These are phyloP conservation scores for Polymixis flavicincta DNA, from an alignment of 2,888 invertebrate species.

Conservation along the genomic window DNA sequence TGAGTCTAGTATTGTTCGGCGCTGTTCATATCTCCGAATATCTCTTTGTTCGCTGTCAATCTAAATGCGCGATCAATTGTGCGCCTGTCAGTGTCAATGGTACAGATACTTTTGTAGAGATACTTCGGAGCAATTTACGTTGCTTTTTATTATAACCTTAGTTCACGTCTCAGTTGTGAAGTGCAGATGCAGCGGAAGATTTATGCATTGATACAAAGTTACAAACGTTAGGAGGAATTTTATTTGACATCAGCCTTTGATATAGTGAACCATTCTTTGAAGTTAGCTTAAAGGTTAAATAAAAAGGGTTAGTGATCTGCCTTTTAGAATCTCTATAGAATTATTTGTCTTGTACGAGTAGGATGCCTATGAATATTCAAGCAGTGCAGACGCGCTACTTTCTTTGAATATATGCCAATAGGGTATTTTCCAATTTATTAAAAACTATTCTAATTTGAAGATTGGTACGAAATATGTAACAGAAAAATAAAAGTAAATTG, in stretches of 20 bases:
- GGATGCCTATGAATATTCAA: constrained; percentile 8
- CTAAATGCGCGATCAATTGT: constrained; percentile 70
- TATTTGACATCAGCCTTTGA: constrained; percentile 31
- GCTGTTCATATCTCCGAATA: constrained; percentile 77
- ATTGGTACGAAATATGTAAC: too few species aligned
- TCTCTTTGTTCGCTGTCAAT: constrained; percentile 77
- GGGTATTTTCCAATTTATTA: too few species aligned
- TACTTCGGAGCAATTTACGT: constrained; percentile 23
- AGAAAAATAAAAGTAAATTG: too few species aligned
- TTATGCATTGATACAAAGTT: constrained; percentile 15
- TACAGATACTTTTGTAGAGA: constrained; percentile 66
- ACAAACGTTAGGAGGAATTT: constrained; percentile 3
- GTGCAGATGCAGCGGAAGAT: constrained; percentile 22
- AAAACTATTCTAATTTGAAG: too few species aligned
- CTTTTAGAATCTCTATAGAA: neutral
- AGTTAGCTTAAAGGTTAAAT: neutral
- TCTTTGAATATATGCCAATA: neutral
- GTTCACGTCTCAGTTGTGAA: constrained; percentile 20
- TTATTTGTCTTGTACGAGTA: neutral
- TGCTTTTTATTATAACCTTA: constrained; percentile 36
- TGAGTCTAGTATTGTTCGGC: constrained; percentile 74
- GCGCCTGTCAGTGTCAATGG: constrained; percentile 76
- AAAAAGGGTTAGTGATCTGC: neutral
- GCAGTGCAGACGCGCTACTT: neutral
- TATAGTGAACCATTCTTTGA: constrained; percentile 6